Evolutionary conservation across 2,888 invertebrate genomes (phyloP).

Genomic region (Oscheius sp.): DNA sequence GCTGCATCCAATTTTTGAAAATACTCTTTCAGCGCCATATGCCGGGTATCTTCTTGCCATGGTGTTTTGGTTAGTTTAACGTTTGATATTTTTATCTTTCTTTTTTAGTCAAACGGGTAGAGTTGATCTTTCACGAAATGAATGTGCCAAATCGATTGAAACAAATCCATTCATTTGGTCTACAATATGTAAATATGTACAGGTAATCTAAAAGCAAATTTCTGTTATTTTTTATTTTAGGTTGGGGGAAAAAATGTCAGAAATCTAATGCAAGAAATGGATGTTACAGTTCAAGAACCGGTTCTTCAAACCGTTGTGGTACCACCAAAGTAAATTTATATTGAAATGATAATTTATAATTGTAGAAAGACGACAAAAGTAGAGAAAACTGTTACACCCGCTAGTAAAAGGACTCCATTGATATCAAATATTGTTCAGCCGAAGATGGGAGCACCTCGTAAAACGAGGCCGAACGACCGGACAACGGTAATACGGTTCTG

Average conservation of each 20-base stretch:
- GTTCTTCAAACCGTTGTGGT: background rate
- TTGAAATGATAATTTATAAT: background rate
- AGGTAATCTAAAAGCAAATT: slow-evolving; percentile 9
- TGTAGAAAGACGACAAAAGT: background rate
- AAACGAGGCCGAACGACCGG: background rate
- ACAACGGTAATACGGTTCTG: background rate
- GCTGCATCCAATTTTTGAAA: slow-evolving; percentile 41
- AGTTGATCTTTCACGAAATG: slow-evolving; percentile 10
- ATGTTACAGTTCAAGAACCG: background rate
- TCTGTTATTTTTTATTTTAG: background rate
- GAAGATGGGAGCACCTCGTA: slow-evolving; percentile 5
- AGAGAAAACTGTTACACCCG: background rate
- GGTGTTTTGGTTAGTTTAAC: slow-evolving; percentile 36
- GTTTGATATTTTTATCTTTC: background rate
- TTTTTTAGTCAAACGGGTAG: slow-evolving; percentile 21
- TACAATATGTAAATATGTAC: slow-evolving; percentile 31
- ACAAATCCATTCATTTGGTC: slow-evolving; percentile 47
- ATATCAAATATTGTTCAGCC: background rate
- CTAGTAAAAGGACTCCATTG: slow-evolving; percentile 8
- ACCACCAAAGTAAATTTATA: background rate
- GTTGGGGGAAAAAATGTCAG: slow-evolving; percentile 12
- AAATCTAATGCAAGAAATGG: background rate
- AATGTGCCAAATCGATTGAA: slow-evolving; percentile 37
- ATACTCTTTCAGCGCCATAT: slow-evolving; percentile 41
- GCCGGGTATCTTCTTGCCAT: slow-evolving; percentile 45